Percentiles rank a stretch among this genome's conserved stretches.
Conservation (phyloP, 2,888 invertebrate species). For the Hemithea aestivaria region DNA sequence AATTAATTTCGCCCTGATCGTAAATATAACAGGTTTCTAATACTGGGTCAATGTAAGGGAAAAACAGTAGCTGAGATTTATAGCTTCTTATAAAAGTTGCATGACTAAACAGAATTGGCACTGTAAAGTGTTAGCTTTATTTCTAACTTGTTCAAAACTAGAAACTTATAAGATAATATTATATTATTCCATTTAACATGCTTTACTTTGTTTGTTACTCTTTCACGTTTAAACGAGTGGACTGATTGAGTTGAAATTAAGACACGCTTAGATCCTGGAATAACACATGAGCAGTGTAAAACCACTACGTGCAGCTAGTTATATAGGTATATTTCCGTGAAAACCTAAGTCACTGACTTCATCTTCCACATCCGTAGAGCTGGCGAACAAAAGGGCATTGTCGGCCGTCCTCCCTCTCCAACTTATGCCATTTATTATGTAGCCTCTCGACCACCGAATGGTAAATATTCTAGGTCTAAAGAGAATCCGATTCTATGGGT, state of each 20-base stretch:
- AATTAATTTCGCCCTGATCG: slow-evolving; percentile 40
- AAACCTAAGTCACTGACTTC: slow-evolving; percentile 2
- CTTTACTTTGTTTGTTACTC: no score
- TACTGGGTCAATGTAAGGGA: slow-evolving; percentile 15
- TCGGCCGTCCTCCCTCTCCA: slow-evolving; percentile 37
- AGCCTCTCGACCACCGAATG: slow-evolving; percentile 41
- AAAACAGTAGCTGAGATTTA: slow-evolving; percentile 7
- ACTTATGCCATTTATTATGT: slow-evolving; percentile 58
- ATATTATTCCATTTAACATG: no score
- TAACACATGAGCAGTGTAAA: no score
- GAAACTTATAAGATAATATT: no score
- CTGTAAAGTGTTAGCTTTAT: no score
- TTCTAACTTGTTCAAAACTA: no score
- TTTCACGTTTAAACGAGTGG: no score
- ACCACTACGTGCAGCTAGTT: no score
- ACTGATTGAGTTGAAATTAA: no score
- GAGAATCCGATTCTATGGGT: slow-evolving; percentile 26
- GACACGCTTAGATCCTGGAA: no score
- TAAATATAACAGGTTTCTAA: slow-evolving; percentile 33
- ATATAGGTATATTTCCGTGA: neutral
- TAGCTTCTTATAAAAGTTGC: neutral
- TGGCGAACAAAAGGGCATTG: slow-evolving; percentile 43
- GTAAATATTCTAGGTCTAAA: slow-evolving; percentile 39
- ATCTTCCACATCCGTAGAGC: neutral
- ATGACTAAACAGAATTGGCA: no score